Conservation (phyloP, 2,888 invertebrate genomes). For the Synergus japonicus region DNA sequence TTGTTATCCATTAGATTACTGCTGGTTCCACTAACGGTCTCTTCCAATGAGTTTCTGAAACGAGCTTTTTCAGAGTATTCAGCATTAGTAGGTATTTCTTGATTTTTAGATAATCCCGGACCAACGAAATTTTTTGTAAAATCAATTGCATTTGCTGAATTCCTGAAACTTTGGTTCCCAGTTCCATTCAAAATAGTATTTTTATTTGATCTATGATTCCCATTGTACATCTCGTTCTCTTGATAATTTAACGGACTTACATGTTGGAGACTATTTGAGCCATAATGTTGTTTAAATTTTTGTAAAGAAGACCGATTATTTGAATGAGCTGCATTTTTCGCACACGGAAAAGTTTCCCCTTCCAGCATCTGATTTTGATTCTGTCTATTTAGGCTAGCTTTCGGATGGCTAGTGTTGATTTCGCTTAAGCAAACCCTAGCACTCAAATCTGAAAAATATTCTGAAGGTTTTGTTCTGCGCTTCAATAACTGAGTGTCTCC, state of each 20-base stretch:
- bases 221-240: constrained; percentile 6
- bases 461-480: neutral
- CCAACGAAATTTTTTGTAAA: neutral
- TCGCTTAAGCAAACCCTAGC: neutral
- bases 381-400: neutral
- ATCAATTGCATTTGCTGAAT: neutral
- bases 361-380: constrained; percentile 18
- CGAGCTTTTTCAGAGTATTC: constrained; percentile 3
- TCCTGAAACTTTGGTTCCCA: neutral
- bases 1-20: neutral
- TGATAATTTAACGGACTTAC: constrained; percentile 21
- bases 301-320: neutral
- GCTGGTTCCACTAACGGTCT: neutral
- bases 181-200: neutral
- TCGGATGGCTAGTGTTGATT: constrained; percentile 14
- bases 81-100: neutral
- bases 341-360: constrained; percentile 8
- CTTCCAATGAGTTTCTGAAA: constrained; percentile 9
- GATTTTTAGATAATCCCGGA: no score
- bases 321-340: neutral
- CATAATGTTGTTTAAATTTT: neutral
- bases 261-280: neutral
- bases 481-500: neutral
- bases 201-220: neutral
- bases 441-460: constrained; percentile 2